Evolutionary conservation across 2,888 invertebrate genomes (phyloP).

Genomic region (Andrena fulva): DNA sequence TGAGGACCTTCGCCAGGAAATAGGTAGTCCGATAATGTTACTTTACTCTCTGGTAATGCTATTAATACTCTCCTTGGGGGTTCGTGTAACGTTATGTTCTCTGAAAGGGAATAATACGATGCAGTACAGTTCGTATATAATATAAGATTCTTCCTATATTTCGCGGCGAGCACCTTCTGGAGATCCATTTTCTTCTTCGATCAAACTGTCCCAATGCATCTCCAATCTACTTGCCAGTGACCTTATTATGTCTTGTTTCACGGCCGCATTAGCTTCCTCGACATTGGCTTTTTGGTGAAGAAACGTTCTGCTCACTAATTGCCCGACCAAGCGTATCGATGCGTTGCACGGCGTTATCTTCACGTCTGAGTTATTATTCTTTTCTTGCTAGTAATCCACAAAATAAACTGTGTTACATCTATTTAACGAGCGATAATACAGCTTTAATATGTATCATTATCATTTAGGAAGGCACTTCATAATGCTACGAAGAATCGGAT

Average conservation of each 20-base stretch:
- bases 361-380: conserved; percentile 57
- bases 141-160: conserved; percentile 10
- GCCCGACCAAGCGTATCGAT: conserved; percentile 90
- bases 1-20: conserved; percentile 95
- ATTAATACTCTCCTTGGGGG: conserved; percentile 95
- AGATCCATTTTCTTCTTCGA: conserved; percentile 91
- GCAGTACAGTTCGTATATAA: not conserved
- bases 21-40: conserved; percentile 94
- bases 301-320: conserved; percentile 91
- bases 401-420: conserved; percentile 33
- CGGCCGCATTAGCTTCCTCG: conserved; percentile 89
- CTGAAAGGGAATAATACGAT: conserved; percentile 81
- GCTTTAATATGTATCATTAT: conserved; percentile 11
- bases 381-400: conserved; percentile 38
- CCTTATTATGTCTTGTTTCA: conserved; percentile 93
- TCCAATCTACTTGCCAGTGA: conserved; percentile 94
- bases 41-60: conserved; percentile 87
- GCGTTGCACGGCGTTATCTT: conserved; percentile 85
- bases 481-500: not conserved
- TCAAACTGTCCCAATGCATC: conserved; percentile 96
- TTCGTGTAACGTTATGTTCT: conserved; percentile 93
- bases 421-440: conserved; percentile 24
- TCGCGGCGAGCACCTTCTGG: conserved; percentile 87
- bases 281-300: conserved; percentile 91
- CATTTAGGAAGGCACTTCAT: not conserved